These are phyloP conservation scores for Orgyia antiqua DNA, from an alignment of 2,888 invertebrate species.

Conservation along the genomic window DNA sequence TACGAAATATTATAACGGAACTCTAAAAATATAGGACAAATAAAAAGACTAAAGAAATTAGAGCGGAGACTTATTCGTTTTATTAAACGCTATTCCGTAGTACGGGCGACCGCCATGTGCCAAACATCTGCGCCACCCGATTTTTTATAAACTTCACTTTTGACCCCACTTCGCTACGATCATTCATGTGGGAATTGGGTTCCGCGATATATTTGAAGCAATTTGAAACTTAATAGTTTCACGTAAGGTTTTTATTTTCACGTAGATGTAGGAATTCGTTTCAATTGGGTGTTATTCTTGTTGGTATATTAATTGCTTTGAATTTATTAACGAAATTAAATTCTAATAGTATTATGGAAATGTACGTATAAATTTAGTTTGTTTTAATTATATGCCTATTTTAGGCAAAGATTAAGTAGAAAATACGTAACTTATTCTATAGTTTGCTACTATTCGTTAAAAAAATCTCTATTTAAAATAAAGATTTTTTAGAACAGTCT, in stretches of 20 bases:
- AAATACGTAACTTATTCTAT: no score
- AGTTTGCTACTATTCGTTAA: no score
- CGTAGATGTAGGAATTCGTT: slow-evolving; percentile 23
- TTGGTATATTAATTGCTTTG: slow-evolving; percentile 54
- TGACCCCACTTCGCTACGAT: slow-evolving; percentile 71
- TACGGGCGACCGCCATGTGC: slow-evolving; percentile 50
- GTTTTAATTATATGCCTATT: no score
- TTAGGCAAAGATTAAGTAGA: no score
- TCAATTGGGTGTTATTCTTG: slow-evolving; percentile 49
- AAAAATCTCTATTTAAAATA: no score
- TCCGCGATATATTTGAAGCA: slow-evolving; percentile 42
- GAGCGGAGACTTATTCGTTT: slow-evolving; percentile 27
- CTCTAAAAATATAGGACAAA: no score
- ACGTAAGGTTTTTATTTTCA: slow-evolving; percentile 37
- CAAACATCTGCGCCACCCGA: slow-evolving; percentile 64
- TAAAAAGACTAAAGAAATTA: slow-evolving; percentile 30
- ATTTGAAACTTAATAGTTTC: slow-evolving; percentile 44
- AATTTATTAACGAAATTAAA: slow-evolving; percentile 36
- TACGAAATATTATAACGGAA: no score
- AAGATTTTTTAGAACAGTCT: no score
- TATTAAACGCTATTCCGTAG: slow-evolving; percentile 33
- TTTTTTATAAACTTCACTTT: slow-evolving; percentile 71
- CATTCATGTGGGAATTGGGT: slow-evolving; percentile 72
- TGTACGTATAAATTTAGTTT: no score
- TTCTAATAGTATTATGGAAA: slow-evolving; percentile 17